These are phyloP conservation scores for Sisor rabdophorus DNA, from an alignment of 2,113 vertebrate genomes.

Conservation along the genomic window DNA sequence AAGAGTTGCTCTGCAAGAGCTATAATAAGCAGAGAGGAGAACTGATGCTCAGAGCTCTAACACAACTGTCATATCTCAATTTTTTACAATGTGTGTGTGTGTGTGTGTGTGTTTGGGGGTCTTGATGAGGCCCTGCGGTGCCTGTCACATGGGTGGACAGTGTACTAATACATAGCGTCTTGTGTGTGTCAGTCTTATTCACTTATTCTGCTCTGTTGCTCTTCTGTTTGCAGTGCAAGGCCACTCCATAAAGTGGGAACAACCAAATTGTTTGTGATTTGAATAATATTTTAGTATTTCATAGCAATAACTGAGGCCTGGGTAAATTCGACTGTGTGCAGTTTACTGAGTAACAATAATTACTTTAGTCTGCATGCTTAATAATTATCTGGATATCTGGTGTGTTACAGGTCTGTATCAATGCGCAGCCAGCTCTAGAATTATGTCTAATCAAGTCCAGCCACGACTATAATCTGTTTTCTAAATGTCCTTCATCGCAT, in stretches of 20 bases:
- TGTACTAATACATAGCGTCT: constrained; percentile 40
- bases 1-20: neutral
- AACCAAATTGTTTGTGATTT: constrained; percentile 26
- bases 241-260: constrained; percentile 34
- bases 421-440: constrained; percentile 15
- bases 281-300: constrained; percentile 41
- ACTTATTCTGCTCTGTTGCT: constrained; percentile 6
- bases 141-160: constrained; percentile 34
- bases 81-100: neutral
- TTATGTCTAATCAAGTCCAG: constrained; percentile 32
- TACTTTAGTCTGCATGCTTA: constrained; percentile 35
- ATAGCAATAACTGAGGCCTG: constrained; percentile 20
- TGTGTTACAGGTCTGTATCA: constrained; percentile 32
- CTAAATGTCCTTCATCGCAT: constrained; percentile 26
- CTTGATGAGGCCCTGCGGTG: constrained; percentile 25
- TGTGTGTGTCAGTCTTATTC: constrained; percentile 26
- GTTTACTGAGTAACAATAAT: constrained; percentile 29
- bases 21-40: constrained; percentile 17
- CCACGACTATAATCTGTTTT: constrained; percentile 1
- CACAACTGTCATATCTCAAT: constrained; percentile 29
- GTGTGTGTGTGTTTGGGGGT: constrained; percentile 7
- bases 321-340: constrained; percentile 24
- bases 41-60: constrained; percentile 7
- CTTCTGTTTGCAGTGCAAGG: constrained; percentile 33
- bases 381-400: constrained; percentile 31